Base-by-base conservation (phyloP, 2,888 invertebrate species). In the Eupeodes latifasciatus region DNA sequence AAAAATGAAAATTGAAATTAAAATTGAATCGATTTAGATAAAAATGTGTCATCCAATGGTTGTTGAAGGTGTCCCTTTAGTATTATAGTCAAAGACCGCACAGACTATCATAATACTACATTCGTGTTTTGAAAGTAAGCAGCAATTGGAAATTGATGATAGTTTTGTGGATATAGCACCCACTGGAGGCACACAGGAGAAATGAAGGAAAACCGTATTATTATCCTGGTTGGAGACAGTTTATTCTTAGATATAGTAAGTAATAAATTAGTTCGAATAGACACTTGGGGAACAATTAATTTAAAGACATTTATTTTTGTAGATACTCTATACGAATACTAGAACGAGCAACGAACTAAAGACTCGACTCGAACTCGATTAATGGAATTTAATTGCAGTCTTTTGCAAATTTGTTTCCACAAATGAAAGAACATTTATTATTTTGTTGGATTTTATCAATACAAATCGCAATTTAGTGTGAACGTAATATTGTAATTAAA, bases 21-120 rank as follows among this genome's bases (percentile, higher is more conserved):
- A 74, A 80, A 76, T 62, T 69, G 69, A 76, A 81, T 76, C 76
- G 69, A 81, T 81, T 81, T 69, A 76, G 69, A 76, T 66, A 59
- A 55, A 64, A 61, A 51, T 81, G 76, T 81, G 69, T 55, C 76
- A 76, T 55, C 76, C 69, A 49, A 10, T 9, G 12, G 51, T 44
- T 16, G 16, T 27, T 44, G 44, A 11, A 9, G 10, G 19, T 55
- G 47, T 34, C 49, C 44, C 34, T 19, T 16, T 27, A 27, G 5
- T 49, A 14, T 9, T 40, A 9, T 9, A 40, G 40, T 9, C 40
- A 9, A 47, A 53, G 53, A 16, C 53, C 51, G n/a, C 19, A 27
- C 40, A n/a, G 27, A 27, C 27, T 12, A 14, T 61, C 14, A n/a
- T 16, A 1, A 67, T 7, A 4, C 16, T 81, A 11, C 69, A 55